These are phyloP conservation scores for Entomyzon cyanotis DNA, from an alignment of 2,113 vertebrate genomes.

Conservation along the genomic window DNA sequence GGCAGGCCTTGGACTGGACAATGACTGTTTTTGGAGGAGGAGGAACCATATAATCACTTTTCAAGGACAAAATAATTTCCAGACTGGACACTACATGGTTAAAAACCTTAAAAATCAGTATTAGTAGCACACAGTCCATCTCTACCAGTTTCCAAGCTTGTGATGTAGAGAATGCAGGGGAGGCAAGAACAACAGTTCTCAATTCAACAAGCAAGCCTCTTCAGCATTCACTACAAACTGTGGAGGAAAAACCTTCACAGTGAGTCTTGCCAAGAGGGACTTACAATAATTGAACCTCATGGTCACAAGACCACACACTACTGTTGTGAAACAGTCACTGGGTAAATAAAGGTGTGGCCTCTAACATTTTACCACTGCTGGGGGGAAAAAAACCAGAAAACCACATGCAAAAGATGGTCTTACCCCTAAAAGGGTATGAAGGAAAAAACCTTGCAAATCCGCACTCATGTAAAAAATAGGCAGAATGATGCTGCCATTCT, in stretches of 20 bases:
- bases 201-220: neutral
- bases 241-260: conserved; percentile 4
- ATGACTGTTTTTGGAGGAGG: neutral
- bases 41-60: neutral
- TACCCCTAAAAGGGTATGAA: neutral
- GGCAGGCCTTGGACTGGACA: neutral
- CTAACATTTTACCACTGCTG: neutral
- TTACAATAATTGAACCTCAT: neutral
- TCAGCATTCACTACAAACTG: neutral
- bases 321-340: conserved; percentile 20
- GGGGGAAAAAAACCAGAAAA: neutral
- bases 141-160: neutral
- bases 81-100: neutral
- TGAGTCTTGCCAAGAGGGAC: neutral
- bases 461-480: neutral
- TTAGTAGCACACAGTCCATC: neutral
- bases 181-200: neutral
- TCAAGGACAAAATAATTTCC: neutral
- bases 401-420: neutral
- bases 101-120: neutral
- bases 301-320: conserved; percentile 17
- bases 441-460: neutral
- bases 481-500: neutral
- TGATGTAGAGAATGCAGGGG: neutral
- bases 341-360: conserved; percentile 21